phyloP scores from a whole-genome alignment of 1,140 invertebrate species.

The Neotoxoptera formosana region DNA sequence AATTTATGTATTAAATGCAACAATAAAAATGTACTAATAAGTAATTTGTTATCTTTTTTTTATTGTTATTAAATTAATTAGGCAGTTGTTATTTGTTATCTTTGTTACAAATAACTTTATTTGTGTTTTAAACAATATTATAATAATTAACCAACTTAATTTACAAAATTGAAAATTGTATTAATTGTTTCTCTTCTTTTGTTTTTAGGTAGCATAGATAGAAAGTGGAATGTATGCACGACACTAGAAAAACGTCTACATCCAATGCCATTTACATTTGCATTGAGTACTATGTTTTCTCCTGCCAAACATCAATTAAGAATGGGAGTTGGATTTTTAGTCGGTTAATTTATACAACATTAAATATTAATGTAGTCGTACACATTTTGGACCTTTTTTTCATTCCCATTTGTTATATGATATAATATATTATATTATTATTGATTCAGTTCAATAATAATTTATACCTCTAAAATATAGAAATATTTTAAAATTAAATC shows the following conservation, averaged over 20 bases:
- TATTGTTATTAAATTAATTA: too few relatives aligned
- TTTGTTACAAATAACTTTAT: too few relatives aligned
- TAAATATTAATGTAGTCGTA: conserved; percentile 45
- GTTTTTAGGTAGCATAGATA: conserved; percentile 85
- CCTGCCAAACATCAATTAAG: conserved; percentile 88
- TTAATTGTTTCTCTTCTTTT: conserved; percentile 42
- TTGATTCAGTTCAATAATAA: conserved; percentile 26
- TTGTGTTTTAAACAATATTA: not conserved
- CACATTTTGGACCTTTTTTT: conserved; percentile 26
- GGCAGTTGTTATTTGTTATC: too few relatives aligned
- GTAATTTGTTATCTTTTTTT: too few relatives aligned
- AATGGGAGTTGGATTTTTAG: conserved; percentile 86
- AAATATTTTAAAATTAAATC: not conserved
- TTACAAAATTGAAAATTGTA: not conserved
- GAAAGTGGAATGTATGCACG: conserved; percentile 94
- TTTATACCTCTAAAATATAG: not conserved
- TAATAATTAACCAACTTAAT: not conserved
- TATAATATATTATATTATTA: not conserved
- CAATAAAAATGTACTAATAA: too few relatives aligned
- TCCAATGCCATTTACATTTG: conserved; percentile 92
- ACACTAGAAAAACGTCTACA: conserved; percentile 93
- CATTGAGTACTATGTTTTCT: conserved; percentile 91
- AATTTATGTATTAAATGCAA: too few relatives aligned
- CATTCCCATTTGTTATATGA: conserved; percentile 5
- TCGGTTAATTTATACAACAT: conserved; percentile 72